Percentiles rank a stretch among this genome's conserved stretches.
phyloP scores from a whole-genome alignment of 2,113 vertebrate species.

The Nanorana parkeri region DNA sequence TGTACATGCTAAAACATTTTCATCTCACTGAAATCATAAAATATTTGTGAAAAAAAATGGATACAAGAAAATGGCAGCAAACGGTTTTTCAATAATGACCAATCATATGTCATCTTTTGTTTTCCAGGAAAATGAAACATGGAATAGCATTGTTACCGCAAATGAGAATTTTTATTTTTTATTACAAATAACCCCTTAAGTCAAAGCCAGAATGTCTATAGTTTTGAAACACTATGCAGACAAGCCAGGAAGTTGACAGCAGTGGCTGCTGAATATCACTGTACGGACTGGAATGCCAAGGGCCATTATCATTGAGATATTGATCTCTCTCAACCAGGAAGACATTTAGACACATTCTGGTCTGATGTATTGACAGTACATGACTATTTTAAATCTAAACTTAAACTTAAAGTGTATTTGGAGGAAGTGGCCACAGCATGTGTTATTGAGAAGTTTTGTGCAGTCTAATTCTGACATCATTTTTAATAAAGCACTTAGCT shows the following conservation, averaged over 20 bases:
- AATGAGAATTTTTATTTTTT: too few relatives aligned
- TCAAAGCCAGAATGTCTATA: background rate
- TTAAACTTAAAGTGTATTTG: conserved; percentile 30
- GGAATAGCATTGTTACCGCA: too few relatives aligned
- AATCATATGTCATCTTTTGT: too few relatives aligned
- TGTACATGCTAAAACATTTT: too few relatives aligned
- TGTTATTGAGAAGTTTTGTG: background rate
- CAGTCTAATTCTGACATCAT: background rate
- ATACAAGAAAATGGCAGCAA: too few relatives aligned
- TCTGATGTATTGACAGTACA: conserved; percentile 17
- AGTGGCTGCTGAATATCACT: background rate
- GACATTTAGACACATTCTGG: conserved; percentile 16
- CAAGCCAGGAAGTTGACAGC: background rate
- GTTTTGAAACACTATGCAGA: background rate
- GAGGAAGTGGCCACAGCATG: conserved; percentile 19
- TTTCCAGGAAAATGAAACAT: too few relatives aligned
- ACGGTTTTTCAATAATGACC: too few relatives aligned
- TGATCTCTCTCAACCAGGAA: conserved; percentile 27
- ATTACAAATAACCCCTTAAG: background rate
- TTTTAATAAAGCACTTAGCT: background rate
- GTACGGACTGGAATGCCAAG: background rate
- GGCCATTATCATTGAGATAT: conserved; percentile 40
- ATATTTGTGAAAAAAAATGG: too few relatives aligned
- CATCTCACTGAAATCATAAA: too few relatives aligned
- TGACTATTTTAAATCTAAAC: conserved; percentile 17